Base-by-base conservation (phyloP, 1,140 invertebrate species). In the Pogonus chalceus region DNA sequence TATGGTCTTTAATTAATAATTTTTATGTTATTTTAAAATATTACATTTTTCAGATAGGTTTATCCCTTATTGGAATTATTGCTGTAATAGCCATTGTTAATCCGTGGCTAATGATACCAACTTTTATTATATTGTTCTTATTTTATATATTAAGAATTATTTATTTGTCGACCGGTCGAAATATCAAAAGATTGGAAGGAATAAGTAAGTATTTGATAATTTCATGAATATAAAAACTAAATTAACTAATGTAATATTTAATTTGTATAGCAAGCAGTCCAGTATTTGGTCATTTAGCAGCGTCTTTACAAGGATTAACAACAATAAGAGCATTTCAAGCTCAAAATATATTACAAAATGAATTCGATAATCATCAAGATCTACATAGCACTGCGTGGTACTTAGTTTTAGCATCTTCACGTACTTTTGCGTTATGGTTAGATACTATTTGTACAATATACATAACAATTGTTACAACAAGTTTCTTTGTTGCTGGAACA, bases 101-200 rank as follows among this genome's bases (percentile, higher is more conserved):
- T 63, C 84, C 83, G 2, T 90, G 83, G 81, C 75, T 91, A 0
- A 69, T 85, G 54, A 72, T 88, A 24, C 73, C 90, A 1, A 79
- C 84, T 55, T 63, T 85, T 0, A 57, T 89, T 7, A 72, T 93
- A 2, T 68, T 77, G 16, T 51, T 81, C 0, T 58, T 88, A 1
- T 90, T 90, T 65, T 66, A 80, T 39, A 66, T 81, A 20, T 71
- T 91, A 31, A 65, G 88, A 52, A 76, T 72, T 57, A 78, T 89
- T 65, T 95, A 92, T 65, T 68, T 94, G 23, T 72, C 76, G 16
- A 87, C 87, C 0, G 87, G 88, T 0, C 78, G 89, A 62, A 83
- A 85, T 65, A 71, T 92, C 1, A 93, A 92, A 67, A 77, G 89
- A 56, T 72, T 93, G 1, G 90, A 93, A 67, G 86, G 84, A 57